Conservation (phyloP, 2,113 vertebrate genomes). For the Notarius lentiginosus region DNA sequence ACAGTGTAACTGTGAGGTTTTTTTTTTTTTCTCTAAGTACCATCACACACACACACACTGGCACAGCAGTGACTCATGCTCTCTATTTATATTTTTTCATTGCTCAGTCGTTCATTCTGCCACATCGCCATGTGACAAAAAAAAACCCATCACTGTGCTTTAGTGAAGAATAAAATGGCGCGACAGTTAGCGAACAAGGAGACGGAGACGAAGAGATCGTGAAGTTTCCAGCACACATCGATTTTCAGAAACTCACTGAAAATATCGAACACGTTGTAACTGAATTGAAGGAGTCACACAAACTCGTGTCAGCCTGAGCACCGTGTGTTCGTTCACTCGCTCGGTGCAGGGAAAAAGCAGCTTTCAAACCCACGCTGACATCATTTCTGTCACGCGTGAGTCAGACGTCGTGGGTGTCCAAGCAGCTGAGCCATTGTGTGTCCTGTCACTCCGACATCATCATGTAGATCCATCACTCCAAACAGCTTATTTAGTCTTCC, state of each 20-base stretch:
- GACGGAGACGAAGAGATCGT: not conserved
- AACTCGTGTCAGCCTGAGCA: not conserved
- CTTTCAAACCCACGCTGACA: conserved; percentile 1
- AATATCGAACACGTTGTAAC: no score
- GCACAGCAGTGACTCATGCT: not conserved
- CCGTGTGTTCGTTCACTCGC: not conserved
- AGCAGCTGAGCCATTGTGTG: not conserved
- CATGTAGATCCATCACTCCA: not conserved
- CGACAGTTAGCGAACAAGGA: not conserved
- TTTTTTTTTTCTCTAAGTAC: no score
- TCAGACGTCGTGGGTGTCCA: conserved; percentile 19
- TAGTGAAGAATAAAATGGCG: not conserved
- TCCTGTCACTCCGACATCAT: conserved; percentile 1
- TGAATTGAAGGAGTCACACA: not conserved
- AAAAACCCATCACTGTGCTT: not conserved
- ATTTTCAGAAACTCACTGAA: not conserved
- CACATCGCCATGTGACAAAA: not conserved
- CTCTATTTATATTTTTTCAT: not conserved
- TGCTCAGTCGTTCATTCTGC: not conserved
- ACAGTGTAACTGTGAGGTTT: not conserved
- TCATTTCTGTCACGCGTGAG: not conserved
- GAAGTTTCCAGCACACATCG: not conserved
- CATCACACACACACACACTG: not conserved
- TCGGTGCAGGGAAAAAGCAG: not conserved
- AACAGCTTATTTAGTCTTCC: not conserved